Evolutionary conservation across 2,888 invertebrate species (phyloP).

Genomic region (Teinopalpus imperialis): DNA sequence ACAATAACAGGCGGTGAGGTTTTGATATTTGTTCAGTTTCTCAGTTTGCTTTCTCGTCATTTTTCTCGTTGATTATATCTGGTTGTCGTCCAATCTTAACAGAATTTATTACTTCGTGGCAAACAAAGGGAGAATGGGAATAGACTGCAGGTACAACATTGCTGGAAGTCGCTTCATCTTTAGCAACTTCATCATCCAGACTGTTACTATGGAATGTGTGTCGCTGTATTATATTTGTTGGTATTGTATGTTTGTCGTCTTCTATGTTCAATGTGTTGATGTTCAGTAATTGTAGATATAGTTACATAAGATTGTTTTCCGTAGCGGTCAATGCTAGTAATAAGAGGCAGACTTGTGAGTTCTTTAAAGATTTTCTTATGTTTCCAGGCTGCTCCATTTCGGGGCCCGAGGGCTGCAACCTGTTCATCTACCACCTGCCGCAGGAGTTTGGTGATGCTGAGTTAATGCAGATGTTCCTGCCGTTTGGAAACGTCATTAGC

Average conservation of each 20-base stretch:
- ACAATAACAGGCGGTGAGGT: no score
- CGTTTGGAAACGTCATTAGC: conserved; percentile 99
- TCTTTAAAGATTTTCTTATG: conserved; percentile 87
- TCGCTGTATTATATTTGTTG: conserved; percentile 35
- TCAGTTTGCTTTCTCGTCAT: no score
- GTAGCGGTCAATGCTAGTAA: conserved; percentile 44
- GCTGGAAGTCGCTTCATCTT: conserved; percentile 7
- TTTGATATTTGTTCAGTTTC: no score
- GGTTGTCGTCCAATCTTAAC: no score
- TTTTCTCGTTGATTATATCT: no score
- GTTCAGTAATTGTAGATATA: conserved; percentile 27
- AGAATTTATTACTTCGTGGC: no score
- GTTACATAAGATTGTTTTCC: conserved; percentile 20
- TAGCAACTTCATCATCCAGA: neutral
- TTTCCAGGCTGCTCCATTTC: conserved; percentile 96
- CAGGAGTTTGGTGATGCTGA: conserved; percentile 99
- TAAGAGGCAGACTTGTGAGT: conserved; percentile 78
- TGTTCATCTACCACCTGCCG: conserved; percentile 99
- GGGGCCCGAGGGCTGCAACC: conserved; percentile 99
- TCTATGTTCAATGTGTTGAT: conserved; percentile 35
- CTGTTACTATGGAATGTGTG: conserved; percentile 27
- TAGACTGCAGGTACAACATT: no score
- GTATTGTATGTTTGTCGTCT: conserved; percentile 34
- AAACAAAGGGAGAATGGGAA: no score
- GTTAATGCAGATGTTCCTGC: conserved; percentile 99